Evolutionary conservation across 1,140 invertebrate genomes (phyloP).

Genomic region (Ceratoteleas bidentatus): DNA sequence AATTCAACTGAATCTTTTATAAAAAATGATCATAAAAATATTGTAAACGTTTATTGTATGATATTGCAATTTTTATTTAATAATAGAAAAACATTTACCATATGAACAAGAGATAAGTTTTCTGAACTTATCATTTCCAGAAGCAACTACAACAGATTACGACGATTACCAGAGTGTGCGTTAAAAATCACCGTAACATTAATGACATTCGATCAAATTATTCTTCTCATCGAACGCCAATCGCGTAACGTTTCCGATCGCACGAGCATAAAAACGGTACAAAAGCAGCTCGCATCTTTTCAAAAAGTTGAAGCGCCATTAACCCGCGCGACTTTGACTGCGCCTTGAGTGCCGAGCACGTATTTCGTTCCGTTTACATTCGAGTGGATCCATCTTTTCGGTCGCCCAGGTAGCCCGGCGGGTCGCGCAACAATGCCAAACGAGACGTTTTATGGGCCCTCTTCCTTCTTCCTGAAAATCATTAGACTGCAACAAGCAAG

Average conservation of each 20-base stretch:
- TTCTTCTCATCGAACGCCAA: constrained; percentile 35
- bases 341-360: constrained; percentile 45
- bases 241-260: constrained; percentile 50
- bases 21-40: too few species aligned
- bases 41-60: too few species aligned
- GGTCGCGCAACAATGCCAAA: constrained; percentile 35
- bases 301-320: constrained; percentile 55
- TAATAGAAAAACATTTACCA: too few species aligned
- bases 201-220: background rate
- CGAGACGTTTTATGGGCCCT: constrained; percentile 37
- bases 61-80: too few species aligned
- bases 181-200: too few species aligned
- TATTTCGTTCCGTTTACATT: constrained; percentile 59
- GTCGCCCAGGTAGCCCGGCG: constrained; percentile 34
- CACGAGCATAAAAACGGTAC: constrained; percentile 29
- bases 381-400: constrained; percentile 46
- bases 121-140: too few species aligned
- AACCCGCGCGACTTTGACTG: constrained; percentile 50
- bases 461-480: constrained; percentile 29
- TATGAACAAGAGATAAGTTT: too few species aligned
- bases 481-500: constrained; percentile 41
- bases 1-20: too few species aligned
- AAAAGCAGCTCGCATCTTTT: constrained; percentile 51
- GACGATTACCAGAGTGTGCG: too few species aligned
- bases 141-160: too few species aligned